These are phyloP conservation scores for Vespertilio murinus DNA, from an alignment of 2,797 vertebrate species.

Conservation along the genomic window DNA sequence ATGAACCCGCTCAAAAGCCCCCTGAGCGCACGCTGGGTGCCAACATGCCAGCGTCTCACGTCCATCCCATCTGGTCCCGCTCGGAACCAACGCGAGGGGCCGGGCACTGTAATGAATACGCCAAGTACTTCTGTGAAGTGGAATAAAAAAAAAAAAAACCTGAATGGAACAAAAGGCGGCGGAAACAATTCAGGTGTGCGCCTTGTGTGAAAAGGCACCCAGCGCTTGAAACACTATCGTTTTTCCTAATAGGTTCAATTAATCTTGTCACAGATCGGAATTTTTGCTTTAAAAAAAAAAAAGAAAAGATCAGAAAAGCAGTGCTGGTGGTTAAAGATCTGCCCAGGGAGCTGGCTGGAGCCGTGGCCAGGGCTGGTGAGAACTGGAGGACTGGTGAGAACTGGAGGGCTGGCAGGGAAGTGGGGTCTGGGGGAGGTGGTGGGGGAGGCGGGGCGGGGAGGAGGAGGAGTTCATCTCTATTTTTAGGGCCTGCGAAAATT, in stretches of 20 bases:
- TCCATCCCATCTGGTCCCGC: background rate
- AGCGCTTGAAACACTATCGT: background rate
- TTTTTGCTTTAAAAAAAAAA: background rate
- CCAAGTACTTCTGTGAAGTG: constrained; percentile 25
- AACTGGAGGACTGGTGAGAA: constrained; percentile 44
- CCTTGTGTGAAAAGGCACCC: background rate
- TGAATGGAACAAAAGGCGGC: background rate
- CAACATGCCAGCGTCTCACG: background rate
- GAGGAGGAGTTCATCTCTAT: constrained; percentile 64
- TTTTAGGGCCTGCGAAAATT: constrained; percentile 58
- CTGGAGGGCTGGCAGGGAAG: constrained; percentile 49
- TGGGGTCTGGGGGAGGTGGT: background rate
- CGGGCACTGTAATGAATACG: background rate
- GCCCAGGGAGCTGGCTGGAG: constrained; percentile 41
- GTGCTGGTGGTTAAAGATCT: constrained; percentile 48
- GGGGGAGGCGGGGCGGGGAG: too few species aligned
- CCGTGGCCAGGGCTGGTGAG: background rate
- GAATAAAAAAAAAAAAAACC: background rate
- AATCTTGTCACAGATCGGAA: constrained; percentile 36
- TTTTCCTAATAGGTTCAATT: background rate
- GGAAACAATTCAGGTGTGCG: background rate
- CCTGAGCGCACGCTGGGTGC: background rate
- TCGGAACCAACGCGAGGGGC: background rate
- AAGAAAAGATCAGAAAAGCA: constrained; percentile 23
- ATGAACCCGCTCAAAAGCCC: background rate